Evolutionary conservation across 2,888 invertebrate species (phyloP), one percentile per base, ranked within the genome.

Genomic region (Arrhopalites spinosus): DNA sequence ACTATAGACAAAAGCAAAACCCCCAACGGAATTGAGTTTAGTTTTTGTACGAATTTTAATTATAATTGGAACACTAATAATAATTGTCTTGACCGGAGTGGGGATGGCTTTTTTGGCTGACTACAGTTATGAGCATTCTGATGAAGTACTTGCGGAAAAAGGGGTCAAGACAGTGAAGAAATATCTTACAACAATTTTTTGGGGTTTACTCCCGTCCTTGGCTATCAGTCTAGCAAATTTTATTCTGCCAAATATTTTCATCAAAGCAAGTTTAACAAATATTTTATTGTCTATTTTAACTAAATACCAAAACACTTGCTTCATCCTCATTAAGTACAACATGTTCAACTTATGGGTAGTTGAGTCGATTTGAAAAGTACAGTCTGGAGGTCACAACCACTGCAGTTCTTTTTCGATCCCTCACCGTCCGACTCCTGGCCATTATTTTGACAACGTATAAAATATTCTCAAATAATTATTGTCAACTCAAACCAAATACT

Each of bases 371-470:
- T 13, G 70, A 70, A 20, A 70, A 36, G 30, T 56, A 70, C 23
- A 23, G 15, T 25, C 5, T 36, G 56, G 70, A 70, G 23, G 36
- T 13, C 5, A 25, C 29, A 3, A 70, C 70, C 1, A 36, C 59
- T 11, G 27, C 56, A 11, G 53, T 70, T 53, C 30, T 70, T 1
- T 56, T 50, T 29, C 70, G 70, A 1, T 56, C 56, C 15, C 70
- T 70, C 17, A 56, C 1, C 27, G 53, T 70, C 53, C 50, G 70
- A n/a, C 56, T 70, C 20, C 56, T 70, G 15, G 30, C 70, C 25
- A n/a, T 70, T n/a, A 1, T 56, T 5, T 15, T 70, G 2, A 27
- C 70, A 2, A n/a, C 53, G 7, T 23, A 23, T 25, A 25, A 13
- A 11, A 15, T 13, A 23, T 61, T 27, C 23, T 27, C 20, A 5